Evolutionary conservation across 23 tunicate genomes (phyloP).

Genomic region (Oikopleura albicans): DNA sequence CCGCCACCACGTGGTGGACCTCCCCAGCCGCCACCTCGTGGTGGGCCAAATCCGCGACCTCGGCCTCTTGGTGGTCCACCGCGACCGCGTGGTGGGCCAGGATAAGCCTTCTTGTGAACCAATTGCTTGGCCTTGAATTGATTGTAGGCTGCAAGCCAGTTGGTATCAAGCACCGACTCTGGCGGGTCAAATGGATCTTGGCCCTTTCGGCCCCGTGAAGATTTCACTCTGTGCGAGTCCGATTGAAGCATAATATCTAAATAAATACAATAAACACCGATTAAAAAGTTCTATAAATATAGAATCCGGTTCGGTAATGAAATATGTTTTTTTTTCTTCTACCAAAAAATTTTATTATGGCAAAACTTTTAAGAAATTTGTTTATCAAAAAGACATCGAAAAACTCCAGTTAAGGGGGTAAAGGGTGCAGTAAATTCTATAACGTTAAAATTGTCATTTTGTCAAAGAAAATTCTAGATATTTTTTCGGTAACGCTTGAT

Average conservation of each 20-base stretch:
- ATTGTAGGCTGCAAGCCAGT: slow-evolving; percentile 17
- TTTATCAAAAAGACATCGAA: too few relatives aligned
- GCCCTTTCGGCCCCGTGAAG: neutral
- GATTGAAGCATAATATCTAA: slow-evolving; percentile 8
- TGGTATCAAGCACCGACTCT: neutral
- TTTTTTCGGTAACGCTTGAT: too few relatives aligned
- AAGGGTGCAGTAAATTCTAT: too few relatives aligned
- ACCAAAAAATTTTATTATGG: too few relatives aligned
- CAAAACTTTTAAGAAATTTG: too few relatives aligned
- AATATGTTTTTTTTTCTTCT: too few relatives aligned
- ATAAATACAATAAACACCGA: neutral
- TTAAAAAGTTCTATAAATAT: too few relatives aligned
- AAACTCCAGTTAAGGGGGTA: too few relatives aligned
- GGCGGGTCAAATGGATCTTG: slow-evolving; percentile 13
- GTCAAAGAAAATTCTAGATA: too few relatives aligned
- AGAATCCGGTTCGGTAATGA: too few relatives aligned
- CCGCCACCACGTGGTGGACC: neutral
- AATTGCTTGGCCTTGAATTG: slow-evolving; percentile 1
- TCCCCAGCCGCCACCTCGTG: neutral
- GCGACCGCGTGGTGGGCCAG: neutral
- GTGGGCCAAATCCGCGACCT: neutral
- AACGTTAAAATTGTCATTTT: too few relatives aligned
- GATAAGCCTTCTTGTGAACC: neutral
- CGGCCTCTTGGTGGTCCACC: neutral
- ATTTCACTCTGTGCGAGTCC: slow-evolving; percentile 11